Conservation (phyloP, 2,113 vertebrate genomes). For the Pontoporia blainvillei region DNA sequence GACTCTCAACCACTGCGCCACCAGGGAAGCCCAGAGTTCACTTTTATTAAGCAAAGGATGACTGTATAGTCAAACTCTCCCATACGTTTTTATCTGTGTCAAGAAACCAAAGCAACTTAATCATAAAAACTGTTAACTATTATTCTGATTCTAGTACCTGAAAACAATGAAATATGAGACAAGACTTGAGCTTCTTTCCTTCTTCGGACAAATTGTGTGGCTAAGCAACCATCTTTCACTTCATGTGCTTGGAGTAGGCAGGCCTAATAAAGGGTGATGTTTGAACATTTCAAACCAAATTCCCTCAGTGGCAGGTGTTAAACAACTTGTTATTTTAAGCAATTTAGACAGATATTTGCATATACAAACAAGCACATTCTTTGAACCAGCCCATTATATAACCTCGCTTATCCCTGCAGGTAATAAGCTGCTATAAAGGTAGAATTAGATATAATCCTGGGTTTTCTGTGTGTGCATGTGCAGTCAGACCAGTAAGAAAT, state of each 20-base stretch:
- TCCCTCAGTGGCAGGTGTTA: constrained; percentile 26
- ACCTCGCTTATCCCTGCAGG: constrained; percentile 60
- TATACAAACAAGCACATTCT: constrained; percentile 42
- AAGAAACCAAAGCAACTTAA: neutral
- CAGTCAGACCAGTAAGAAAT: constrained; percentile 44
- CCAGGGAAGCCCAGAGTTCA: neutral
- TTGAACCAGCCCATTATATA: constrained; percentile 43
- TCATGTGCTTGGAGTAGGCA: neutral
- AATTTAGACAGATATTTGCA: constrained; percentile 61
- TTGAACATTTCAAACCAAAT: constrained; percentile 18
- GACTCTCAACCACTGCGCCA: too few species aligned
- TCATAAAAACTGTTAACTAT: neutral
- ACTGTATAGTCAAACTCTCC: neutral
- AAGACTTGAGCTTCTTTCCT: neutral
- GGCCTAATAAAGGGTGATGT: neutral
- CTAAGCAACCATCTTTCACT: neutral
- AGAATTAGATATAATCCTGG: constrained; percentile 24
- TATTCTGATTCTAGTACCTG: neutral
- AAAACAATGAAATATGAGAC: neutral
- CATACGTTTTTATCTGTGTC: neutral
- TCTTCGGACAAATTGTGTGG: neutral
- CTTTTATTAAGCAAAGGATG: neutral
- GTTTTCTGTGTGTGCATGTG: neutral
- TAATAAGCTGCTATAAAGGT: constrained; percentile 35
- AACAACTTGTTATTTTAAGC: constrained; percentile 67